Evolutionary conservation across 37 sponge, comb jelly and placozoan species (phyloP).

Genomic region (Chondrilla cf. caribensis): DNA sequence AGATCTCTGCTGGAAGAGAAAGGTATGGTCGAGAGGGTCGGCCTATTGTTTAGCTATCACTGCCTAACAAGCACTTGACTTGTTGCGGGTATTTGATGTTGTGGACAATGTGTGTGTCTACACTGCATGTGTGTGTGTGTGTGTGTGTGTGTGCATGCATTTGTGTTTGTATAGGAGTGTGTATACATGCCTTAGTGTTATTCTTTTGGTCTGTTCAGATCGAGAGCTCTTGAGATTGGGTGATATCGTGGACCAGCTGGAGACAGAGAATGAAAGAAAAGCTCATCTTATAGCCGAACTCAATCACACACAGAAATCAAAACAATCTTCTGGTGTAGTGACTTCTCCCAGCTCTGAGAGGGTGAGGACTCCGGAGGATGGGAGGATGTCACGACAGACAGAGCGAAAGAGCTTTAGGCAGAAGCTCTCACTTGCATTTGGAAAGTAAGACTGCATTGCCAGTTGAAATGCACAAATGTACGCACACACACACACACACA

Average conservation of each 20-base stretch:
- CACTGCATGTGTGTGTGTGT: too few species aligned
- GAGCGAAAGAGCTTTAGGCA: constrained; percentile 17
- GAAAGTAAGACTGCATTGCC: background rate
- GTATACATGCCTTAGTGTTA: too few species aligned
- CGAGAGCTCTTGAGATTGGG: background rate
- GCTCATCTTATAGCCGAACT: constrained; percentile 12
- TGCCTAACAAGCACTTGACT: too few species aligned
- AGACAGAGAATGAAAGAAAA: constrained; percentile 14
- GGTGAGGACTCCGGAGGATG: background rate
- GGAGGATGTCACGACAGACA: background rate
- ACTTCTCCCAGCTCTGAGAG: background rate
- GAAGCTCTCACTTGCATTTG: background rate
- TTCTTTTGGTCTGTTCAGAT: background rate
- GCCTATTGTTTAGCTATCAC: too few species aligned
- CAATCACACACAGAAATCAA: background rate
- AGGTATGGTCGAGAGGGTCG: background rate
- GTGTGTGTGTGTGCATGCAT: too few species aligned
- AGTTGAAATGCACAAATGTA: too few species aligned
- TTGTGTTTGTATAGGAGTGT: too few species aligned
- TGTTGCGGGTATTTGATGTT: too few species aligned
- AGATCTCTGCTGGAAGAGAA: background rate
- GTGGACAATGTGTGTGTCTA: too few species aligned
- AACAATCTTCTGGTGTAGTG: background rate
- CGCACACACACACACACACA: too few species aligned
- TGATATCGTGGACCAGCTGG: constrained; percentile 2